phyloP scores from a whole-genome alignment of 1,140 invertebrate species.

The Armadillidium nasatum region DNA sequence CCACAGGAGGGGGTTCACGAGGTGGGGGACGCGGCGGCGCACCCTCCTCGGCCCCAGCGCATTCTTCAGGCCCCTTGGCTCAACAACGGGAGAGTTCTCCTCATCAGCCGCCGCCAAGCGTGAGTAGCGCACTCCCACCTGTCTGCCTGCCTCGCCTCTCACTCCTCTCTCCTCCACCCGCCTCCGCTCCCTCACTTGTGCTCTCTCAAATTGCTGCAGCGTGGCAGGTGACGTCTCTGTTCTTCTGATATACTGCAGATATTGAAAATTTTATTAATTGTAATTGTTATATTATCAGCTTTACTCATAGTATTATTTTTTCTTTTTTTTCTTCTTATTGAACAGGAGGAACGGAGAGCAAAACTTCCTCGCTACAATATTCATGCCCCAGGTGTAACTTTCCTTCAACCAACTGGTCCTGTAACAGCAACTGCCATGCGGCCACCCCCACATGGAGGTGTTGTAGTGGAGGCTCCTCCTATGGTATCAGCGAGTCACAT shows the following conservation, averaged over 20 bases:
- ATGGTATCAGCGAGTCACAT: conserved; percentile 2
- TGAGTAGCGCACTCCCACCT: conserved; percentile 4
- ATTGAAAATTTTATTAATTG: not conserved
- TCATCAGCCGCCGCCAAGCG: not conserved
- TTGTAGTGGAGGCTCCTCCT: not conserved
- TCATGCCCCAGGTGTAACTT: not conserved
- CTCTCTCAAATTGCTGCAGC: conserved; percentile 1
- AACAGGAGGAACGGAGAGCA: not conserved
- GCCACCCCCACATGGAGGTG: not conserved
- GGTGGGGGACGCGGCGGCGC: not conserved
- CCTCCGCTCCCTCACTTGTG: conserved; percentile 7
- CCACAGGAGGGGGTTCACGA: not conserved
- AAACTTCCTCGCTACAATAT: not conserved
- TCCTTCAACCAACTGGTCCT: not conserved
- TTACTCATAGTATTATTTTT: too few species aligned
- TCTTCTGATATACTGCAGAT: not conserved
- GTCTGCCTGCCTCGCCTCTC: conserved; percentile 6
- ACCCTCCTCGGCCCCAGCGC: not conserved
- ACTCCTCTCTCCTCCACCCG: conserved; percentile 7
- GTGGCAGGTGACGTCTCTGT: conserved; percentile 6
- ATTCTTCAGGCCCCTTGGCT: not conserved
- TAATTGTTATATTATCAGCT: too few species aligned
- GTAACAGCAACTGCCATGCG: not conserved
- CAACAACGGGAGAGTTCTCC: not conserved
- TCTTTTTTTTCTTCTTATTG: not conserved